Percentiles rank a stretch among this genome's conserved stretches.
These are phyloP conservation scores for Sapayoa aenigma DNA, from an alignment of 2,113 vertebrate genomes.

Conservation along the genomic window DNA sequence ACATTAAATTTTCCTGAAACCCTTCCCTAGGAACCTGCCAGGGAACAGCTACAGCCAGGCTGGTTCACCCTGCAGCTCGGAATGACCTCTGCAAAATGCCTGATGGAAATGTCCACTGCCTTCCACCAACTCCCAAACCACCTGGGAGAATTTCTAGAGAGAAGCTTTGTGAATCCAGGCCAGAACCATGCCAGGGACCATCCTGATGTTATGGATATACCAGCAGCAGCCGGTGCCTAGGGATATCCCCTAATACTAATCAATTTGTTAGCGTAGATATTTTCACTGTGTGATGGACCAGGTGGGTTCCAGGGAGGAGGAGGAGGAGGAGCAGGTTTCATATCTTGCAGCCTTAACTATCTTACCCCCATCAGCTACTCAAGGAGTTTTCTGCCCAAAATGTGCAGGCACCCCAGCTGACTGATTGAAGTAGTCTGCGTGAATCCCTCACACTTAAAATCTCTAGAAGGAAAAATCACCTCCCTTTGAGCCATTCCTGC, in stretches of 20 bases:
- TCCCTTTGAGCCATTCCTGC: not conserved
- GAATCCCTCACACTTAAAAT: not conserved
- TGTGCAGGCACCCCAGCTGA: not conserved
- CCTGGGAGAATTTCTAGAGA: not conserved
- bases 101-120: accelerated
- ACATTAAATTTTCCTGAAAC: not conserved
- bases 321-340: not conserved
- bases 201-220: not conserved
- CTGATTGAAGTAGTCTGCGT: not conserved
- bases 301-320: not conserved
- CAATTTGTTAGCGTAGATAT: not conserved
- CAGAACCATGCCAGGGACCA: not conserved
- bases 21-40: not conserved
- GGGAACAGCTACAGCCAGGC: not conserved
- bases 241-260: not conserved
- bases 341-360: not conserved
- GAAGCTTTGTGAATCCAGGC: not conserved
- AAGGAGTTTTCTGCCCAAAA: not conserved
- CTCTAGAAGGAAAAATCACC: not conserved
- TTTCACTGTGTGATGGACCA: not conserved
- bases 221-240: not conserved
- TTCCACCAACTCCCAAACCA: not conserved
- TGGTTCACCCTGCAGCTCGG: not conserved
- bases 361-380: not conserved
- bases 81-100: not conserved